These are phyloP conservation scores for Oligia latruncula DNA, from an alignment of 2,888 invertebrate species.

Conservation along the genomic window DNA sequence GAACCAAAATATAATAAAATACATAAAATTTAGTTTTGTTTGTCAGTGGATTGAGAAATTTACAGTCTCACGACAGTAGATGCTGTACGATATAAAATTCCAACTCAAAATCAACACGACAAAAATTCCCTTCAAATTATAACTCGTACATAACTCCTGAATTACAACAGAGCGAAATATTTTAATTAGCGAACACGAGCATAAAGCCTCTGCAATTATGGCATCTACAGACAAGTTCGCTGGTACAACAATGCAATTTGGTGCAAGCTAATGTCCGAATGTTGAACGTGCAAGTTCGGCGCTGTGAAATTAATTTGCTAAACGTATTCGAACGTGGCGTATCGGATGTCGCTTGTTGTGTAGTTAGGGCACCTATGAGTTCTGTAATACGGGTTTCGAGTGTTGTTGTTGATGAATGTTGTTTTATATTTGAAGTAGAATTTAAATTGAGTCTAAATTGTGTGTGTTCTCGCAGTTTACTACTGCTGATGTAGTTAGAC, in stretches of 20 bases:
- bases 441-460: conserved; percentile 21
- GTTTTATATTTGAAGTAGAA: conserved; percentile 24
- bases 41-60: not conserved
- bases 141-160: conserved; percentile 15
- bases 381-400: conserved; percentile 37
- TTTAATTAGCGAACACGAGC: conserved; percentile 51
- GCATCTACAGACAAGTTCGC: conserved; percentile 61
- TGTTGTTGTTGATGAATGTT: conserved; percentile 11
- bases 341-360: conserved; percentile 69
- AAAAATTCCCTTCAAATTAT: conserved; percentile 6
- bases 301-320: conserved; percentile 72
- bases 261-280: conserved; percentile 75
- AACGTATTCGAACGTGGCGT: conserved; percentile 60
- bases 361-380: conserved; percentile 61
- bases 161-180: conserved; percentile 50
- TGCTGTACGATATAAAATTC: not conserved
- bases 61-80: not conserved
- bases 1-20: not conserved
- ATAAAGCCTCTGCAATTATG: conserved; percentile 61
- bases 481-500: no score
- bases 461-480: not conserved
- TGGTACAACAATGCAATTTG: conserved; percentile 76
- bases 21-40: not conserved
- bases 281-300: conserved; percentile 71
- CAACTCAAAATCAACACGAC: not conserved